Percentiles rank a stretch among this genome's conserved stretches.
Conservation (phyloP, 2,888 invertebrate species). For the Xanthostigma xanthostigma region DNA sequence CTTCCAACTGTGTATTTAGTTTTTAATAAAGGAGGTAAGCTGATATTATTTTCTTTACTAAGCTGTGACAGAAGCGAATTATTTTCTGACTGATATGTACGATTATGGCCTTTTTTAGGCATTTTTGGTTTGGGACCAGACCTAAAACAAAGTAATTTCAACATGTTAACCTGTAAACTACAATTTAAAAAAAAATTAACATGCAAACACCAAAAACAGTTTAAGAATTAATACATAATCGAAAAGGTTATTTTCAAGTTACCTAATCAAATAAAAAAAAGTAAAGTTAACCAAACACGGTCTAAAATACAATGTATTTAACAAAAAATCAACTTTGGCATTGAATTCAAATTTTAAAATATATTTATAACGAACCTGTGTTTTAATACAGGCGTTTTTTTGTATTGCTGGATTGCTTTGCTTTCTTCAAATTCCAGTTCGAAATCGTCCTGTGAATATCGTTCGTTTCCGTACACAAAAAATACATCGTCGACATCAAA, state of each 20-base stretch:
- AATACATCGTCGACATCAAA: conserved; percentile 83
- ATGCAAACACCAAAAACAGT: conserved; percentile 1
- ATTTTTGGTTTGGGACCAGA: conserved; percentile 66
- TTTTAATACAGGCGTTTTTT: conserved; percentile 43
- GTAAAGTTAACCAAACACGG: conserved; percentile 14
- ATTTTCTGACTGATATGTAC: conserved; percentile 29
- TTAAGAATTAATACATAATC: neutral
- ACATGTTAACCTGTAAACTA: conserved; percentile 3
- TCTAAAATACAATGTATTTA: neutral
- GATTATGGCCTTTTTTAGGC: conserved; percentile 54
- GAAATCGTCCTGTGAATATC: conserved; percentile 75
- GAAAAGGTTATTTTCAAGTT: no score
- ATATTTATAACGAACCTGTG: conserved; percentile 24
- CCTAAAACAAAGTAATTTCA: conserved; percentile 20
- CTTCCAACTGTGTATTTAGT: conserved; percentile 63
- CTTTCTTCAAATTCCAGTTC: conserved; percentile 86
- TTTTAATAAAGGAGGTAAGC: conserved; percentile 43
- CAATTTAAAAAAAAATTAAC: neutral
- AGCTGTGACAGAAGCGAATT: conserved; percentile 29
- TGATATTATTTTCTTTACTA: conserved; percentile 28
- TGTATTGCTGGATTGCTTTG: conserved; percentile 60
- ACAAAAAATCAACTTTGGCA: no score
- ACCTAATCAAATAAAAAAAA: no score
- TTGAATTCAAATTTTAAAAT: no score
- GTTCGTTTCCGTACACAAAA: conserved; percentile 88